Conservation (phyloP, 2,797 vertebrate genomes). For the Sebastiscus albofasciatus region DNA sequence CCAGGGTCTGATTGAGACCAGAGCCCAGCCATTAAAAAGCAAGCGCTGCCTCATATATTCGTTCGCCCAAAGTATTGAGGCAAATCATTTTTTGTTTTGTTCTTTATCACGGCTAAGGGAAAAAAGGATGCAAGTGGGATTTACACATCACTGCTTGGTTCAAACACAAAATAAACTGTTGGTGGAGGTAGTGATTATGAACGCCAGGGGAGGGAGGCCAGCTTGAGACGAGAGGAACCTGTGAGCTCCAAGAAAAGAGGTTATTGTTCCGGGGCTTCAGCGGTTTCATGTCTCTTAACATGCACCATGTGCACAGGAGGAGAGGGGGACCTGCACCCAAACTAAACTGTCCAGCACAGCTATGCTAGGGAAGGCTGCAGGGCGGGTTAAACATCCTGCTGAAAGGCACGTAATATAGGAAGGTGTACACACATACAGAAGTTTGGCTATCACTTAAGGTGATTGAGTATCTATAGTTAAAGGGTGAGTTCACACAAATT, state of each 20-base stretch:
- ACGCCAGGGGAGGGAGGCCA: slow-evolving; percentile 29
- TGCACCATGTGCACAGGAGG: slow-evolving; percentile 61
- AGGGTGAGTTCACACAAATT: background rate
- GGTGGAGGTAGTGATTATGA: slow-evolving; percentile 25
- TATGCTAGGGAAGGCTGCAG: slow-evolving; percentile 9
- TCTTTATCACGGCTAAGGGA: slow-evolving; percentile 40
- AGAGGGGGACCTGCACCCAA: slow-evolving; percentile 6
- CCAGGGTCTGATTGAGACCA: slow-evolving; percentile 88
- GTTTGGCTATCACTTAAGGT: background rate
- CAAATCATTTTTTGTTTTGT: slow-evolving; percentile 67
- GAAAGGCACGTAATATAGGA: slow-evolving; percentile 4
- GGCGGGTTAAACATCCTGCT: slow-evolving; percentile 29
- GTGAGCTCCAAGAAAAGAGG: slow-evolving; percentile 52
- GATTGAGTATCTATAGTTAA: background rate
- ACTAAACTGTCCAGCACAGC: slow-evolving; percentile 1
- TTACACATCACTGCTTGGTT: slow-evolving; percentile 73
- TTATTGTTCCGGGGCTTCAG: slow-evolving; percentile 66
- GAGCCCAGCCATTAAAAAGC: slow-evolving; percentile 86
- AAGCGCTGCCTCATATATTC: slow-evolving; percentile 79
- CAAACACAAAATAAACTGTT: slow-evolving; percentile 72
- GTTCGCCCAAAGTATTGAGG: slow-evolving; percentile 82
- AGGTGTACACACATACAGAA: background rate
- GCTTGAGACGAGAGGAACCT: slow-evolving; percentile 53
- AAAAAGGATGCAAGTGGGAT: slow-evolving; percentile 58
- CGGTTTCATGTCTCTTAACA: slow-evolving; percentile 67